phyloP scores from a whole-genome alignment of 2,888 invertebrate species.

The Scotopteryx bipunctaria region DNA sequence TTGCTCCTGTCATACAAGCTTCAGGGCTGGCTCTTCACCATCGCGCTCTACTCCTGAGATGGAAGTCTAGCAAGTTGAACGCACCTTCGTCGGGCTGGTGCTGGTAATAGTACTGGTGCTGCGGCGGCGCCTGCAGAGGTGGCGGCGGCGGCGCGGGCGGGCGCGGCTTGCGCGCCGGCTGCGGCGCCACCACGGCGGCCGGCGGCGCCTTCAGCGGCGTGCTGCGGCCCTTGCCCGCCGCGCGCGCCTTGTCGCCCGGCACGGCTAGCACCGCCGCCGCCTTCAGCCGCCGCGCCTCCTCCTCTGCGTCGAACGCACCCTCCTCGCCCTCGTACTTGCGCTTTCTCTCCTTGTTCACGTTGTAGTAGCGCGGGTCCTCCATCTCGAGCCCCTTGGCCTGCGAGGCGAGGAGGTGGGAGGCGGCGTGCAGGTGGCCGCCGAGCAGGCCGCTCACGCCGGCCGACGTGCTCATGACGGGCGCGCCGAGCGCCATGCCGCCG shows the following conservation, averaged over 20 bases:
- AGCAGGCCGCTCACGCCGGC: constrained; percentile 69
- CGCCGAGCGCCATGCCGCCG: constrained; percentile 63
- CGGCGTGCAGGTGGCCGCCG: constrained; percentile 61
- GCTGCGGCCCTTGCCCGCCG: constrained; percentile 58
- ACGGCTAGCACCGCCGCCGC: constrained; percentile 81
- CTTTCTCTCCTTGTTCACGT: constrained; percentile 88
- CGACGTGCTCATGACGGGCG: constrained; percentile 66
- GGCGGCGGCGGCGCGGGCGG: constrained; percentile 74
- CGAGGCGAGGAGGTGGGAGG: constrained; percentile 59
- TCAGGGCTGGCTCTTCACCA: constrained; percentile 84
- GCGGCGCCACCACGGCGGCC: constrained; percentile 74
- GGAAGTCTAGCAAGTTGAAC: constrained; percentile 84
- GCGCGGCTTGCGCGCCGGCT: constrained; percentile 76
- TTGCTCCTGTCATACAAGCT: constrained; percentile 85
- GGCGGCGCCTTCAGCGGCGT: constrained; percentile 61
- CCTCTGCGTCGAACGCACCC: constrained; percentile 85
- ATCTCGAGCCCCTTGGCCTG: constrained; percentile 78
- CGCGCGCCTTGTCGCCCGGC: constrained; percentile 74
- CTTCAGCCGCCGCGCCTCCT: constrained; percentile 76
- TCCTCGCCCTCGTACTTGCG: constrained; percentile 87
- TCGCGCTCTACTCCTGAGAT: constrained; percentile 83
- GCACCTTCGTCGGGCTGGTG: constrained; percentile 84
- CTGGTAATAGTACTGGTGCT: constrained; percentile 82
- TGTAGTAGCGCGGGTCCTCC: constrained; percentile 89
- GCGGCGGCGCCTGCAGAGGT: constrained; percentile 73